phyloP scores from a whole-genome alignment of 2,113 vertebrate species.

The Baryphthengus martii region DNA sequence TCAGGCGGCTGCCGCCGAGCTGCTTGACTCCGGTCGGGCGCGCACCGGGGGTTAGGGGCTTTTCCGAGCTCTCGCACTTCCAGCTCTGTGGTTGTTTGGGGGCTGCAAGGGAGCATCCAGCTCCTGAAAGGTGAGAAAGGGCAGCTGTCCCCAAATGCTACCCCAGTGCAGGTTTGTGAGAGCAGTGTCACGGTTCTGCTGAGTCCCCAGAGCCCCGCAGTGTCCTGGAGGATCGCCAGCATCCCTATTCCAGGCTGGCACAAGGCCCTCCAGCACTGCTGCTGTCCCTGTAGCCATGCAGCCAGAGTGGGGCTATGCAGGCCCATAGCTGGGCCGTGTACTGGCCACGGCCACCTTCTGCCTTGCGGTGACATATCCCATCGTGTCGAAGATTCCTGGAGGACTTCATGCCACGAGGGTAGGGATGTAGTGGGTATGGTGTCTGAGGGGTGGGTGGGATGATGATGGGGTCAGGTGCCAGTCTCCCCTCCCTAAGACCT shows the following conservation, averaged over 20 bases:
- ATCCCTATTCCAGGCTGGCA: background rate
- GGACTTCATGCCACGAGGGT: accelerated
- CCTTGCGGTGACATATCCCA: background rate
- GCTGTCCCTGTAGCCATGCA: accelerated
- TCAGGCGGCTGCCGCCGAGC: background rate
- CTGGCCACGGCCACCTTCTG: background rate
- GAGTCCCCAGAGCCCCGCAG: background rate
- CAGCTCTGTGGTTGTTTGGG: background rate
- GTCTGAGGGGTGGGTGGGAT: background rate
- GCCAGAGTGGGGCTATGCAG: accelerated
- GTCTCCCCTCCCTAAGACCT: background rate
- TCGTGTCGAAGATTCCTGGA: accelerated
- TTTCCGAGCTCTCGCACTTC: background rate
- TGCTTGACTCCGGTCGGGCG: accelerated
- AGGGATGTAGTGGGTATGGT: background rate
- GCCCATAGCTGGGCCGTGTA: accelerated
- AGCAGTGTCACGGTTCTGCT: background rate
- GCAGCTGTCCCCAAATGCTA: background rate
- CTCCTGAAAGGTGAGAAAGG: background rate
- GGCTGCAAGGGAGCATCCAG: background rate
- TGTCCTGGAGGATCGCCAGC: background rate
- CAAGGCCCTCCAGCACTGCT: background rate
- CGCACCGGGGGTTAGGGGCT: accelerated
- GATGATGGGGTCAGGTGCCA: background rate
- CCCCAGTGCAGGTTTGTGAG: background rate